phyloP scores from a whole-genome alignment of 1,140 invertebrate species.

The Apocrypta bakeri region DNA sequence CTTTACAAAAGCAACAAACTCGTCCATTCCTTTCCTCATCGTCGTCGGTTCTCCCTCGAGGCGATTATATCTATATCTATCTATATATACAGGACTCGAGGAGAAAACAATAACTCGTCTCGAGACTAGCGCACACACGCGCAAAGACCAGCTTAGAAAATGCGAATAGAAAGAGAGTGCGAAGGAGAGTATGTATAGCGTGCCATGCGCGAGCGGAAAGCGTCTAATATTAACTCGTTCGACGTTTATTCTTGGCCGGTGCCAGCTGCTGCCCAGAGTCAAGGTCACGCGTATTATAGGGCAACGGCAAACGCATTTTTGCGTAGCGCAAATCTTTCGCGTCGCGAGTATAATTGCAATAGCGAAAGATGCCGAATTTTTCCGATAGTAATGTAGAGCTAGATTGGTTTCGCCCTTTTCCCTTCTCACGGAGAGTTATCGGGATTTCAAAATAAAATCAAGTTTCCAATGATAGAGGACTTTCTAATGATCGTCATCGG shows the following conservation, averaged over 20 bases:
- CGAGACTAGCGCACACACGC: neutral
- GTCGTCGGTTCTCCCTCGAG: neutral
- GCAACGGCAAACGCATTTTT: conserved; percentile 38
- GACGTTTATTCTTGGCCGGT: conserved; percentile 67
- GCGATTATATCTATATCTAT: no score
- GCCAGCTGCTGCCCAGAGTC: conserved; percentile 71
- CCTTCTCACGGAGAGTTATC: no score
- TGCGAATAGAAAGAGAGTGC: neutral
- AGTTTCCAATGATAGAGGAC: no score
- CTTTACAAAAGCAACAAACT: neutral
- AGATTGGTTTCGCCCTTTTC: no score
- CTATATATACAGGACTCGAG: no score
- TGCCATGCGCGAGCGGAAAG: conserved; percentile 56
- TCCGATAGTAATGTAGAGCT: no score
- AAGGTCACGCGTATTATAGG: conserved; percentile 70
- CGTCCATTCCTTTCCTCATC: neutral
- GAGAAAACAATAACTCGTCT: conserved; percentile 1
- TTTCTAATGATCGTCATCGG: neutral
- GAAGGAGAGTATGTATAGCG: neutral
- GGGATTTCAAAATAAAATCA: no score
- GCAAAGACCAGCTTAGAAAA: neutral
- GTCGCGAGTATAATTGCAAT: neutral
- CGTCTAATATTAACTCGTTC: conserved; percentile 70
- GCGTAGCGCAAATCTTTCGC: conserved; percentile 1
- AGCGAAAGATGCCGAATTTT: no score